Evolutionary conservation across 2,888 invertebrate genomes (phyloP).

Genomic region (Drosophila anceps): DNA sequence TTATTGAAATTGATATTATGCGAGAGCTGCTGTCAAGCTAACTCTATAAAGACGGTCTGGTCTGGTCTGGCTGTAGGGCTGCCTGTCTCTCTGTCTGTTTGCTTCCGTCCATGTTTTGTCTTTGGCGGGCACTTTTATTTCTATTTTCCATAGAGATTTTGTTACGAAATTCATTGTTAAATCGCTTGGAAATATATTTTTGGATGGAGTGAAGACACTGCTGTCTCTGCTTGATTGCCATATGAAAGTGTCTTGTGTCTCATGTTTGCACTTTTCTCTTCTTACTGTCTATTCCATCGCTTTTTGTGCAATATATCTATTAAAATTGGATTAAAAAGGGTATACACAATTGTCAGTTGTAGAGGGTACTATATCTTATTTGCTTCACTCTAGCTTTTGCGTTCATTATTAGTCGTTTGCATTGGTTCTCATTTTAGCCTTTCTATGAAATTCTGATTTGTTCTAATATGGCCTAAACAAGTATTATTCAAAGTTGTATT

Average conservation of each 20-base stretch:
- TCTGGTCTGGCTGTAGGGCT: background rate
- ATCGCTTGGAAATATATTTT: conserved; percentile 70
- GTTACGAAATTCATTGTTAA: conserved; percentile 68
- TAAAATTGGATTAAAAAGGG: background rate
- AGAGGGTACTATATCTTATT: too few relatives aligned
- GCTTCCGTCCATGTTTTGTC: conserved; percentile 16
- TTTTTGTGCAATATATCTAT: background rate
- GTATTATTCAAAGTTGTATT: too few relatives aligned
- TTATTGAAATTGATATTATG: conserved; percentile 78
- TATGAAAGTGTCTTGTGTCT: conserved; percentile 44
- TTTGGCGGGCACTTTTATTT: conserved; percentile 59
- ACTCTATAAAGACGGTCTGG: conserved; percentile 46
- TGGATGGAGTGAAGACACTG: conserved; percentile 27
- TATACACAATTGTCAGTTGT: background rate
- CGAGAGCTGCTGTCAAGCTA: conserved; percentile 49
- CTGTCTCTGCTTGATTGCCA: conserved; percentile 49
- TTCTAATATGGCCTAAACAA: too few relatives aligned
- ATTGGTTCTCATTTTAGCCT: too few relatives aligned
- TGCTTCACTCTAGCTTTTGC: too few relatives aligned
- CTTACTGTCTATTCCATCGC: conserved; percentile 14
- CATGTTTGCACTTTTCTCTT: conserved; percentile 19
- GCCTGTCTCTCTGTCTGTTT: conserved; percentile 17
- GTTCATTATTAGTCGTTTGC: too few relatives aligned
- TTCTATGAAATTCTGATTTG: too few relatives aligned
- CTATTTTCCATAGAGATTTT: conserved; percentile 62